Evolutionary conservation across 2,888 invertebrate species (phyloP), one percentile per base, ranked within the genome.

Genomic region (Luperina testacea): DNA sequence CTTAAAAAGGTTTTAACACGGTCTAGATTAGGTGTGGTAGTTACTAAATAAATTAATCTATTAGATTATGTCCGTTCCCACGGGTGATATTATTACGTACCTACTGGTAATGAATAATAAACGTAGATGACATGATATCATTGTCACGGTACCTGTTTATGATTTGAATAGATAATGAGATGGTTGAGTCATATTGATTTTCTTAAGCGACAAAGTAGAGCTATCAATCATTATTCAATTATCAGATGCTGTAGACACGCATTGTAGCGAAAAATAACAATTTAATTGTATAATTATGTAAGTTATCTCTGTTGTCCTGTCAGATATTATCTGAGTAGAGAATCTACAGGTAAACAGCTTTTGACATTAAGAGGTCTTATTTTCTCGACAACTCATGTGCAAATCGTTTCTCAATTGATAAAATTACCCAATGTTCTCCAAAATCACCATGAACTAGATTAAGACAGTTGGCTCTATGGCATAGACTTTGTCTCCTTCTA

Each of bases 31-130:
- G 83, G 87, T 80, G 87, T 75, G 85, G 82, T 70, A 27, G 78
- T 59, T 69, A 61, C 53, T 51, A 32, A 71, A 78, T 78, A n/a
- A 65, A 42, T 38, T 24, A 83, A 65, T 78, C 8, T 72, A 71
- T 77, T 75, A 67, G 17, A 64, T 73, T 80, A 78, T 68, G 32
- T 67, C 24, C 13, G 72, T 88, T 85, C 85, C 72, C 85, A 85
- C 85, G 85, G 75, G 76, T 57, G 65, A 75, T 78, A 81, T 71
- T 69, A 32, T 32, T 4, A 38, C 38, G 3, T 38, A 72, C 67
- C 75, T 77, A 80, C 51, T 63, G 57, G 68, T 78, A 80, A 81
- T 88, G 76, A 88, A 86, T 88, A 86, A 69, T 83, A 77, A 81
- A 51, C 61, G 70, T 69, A 70, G 78, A 81, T 81, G 85, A 75